Percentiles rank a stretch among this genome's conserved stretches.
phyloP scores from a whole-genome alignment of 2,888 invertebrate species.

The Torymus aiolomorphi region DNA sequence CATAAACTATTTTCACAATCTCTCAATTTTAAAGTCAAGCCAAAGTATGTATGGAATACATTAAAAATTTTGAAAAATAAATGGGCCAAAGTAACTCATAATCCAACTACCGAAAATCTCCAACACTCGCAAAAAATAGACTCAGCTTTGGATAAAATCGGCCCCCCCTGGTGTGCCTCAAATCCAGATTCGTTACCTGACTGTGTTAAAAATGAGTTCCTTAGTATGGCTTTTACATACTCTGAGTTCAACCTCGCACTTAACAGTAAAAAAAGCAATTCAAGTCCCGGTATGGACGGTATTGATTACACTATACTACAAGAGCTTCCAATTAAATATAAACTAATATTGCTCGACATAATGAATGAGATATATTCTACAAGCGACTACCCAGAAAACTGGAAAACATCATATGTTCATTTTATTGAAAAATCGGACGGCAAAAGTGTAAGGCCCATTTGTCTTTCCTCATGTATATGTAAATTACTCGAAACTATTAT shows the following conservation, averaged over 20 bases:
- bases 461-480: background rate
- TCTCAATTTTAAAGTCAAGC: no score
- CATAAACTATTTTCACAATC: no score
- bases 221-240: background rate
- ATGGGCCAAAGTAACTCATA: no score
- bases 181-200: background rate
- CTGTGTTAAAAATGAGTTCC: background rate
- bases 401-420: no score
- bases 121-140: background rate
- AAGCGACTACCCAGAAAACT: slow-evolving; percentile 14
- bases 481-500: no score
- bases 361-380: slow-evolving; percentile 13
- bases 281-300: slow-evolving; percentile 34
- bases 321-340: slow-evolving; percentile 1
- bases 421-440: slow-evolving; percentile 17
- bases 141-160: background rate
- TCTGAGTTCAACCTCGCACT: slow-evolving; percentile 22
- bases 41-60: no score
- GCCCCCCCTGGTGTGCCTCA: background rate
- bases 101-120: background rate
- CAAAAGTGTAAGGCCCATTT: slow-evolving; percentile 2
- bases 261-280: background rate
- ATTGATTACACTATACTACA: slow-evolving; percentile 21
- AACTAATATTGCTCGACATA: slow-evolving; percentile 21
- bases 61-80: no score